Percentiles rank a stretch among this genome's conserved stretches.
Conservation (phyloP, 30 jellyfish, hydroid and myxozoan genomes). For the Euphysa ruthae region DNA sequence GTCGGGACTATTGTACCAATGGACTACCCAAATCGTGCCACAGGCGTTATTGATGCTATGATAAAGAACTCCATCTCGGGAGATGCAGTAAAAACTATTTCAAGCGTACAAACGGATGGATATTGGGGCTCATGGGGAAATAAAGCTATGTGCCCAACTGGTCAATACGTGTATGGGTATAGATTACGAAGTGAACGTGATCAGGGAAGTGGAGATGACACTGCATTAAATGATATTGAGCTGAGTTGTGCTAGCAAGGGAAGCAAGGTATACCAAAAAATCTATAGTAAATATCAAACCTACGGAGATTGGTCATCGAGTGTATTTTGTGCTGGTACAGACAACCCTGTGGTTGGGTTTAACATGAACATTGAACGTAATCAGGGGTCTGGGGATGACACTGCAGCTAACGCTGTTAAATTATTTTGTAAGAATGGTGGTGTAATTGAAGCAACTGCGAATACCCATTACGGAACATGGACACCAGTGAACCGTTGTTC, state of each 20-base stretch:
- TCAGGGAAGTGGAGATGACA: slow-evolving; percentile 7
- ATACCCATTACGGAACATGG: neutral
- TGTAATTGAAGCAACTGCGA: neutral
- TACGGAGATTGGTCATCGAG: neutral
- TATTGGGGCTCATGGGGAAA: neutral
- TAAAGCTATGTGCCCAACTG: neutral
- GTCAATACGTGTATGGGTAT: neutral
- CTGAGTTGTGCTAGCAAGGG: neutral
- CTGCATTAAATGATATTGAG: slow-evolving; percentile 1
- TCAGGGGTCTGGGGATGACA: neutral
- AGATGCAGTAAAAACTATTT: neutral
- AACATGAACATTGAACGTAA: neutral
- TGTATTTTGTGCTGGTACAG: neutral
- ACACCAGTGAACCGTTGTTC: slow-evolving; percentile 3
- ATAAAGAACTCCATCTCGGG: neutral
- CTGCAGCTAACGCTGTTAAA: neutral
- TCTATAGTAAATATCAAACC: neutral
- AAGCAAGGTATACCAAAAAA: neutral
- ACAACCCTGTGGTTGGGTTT: neutral
- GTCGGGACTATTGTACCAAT: slow-evolving; percentile 7
- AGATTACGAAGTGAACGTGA: slow-evolving; percentile 4
- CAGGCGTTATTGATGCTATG: neutral
- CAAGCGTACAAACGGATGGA: neutral
- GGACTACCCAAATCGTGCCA: slow-evolving; percentile 8
- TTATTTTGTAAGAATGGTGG: neutral